Evolutionary conservation across 2,113 vertebrate genomes (phyloP).

Genomic region (Chelonoidis abingdonii): DNA sequence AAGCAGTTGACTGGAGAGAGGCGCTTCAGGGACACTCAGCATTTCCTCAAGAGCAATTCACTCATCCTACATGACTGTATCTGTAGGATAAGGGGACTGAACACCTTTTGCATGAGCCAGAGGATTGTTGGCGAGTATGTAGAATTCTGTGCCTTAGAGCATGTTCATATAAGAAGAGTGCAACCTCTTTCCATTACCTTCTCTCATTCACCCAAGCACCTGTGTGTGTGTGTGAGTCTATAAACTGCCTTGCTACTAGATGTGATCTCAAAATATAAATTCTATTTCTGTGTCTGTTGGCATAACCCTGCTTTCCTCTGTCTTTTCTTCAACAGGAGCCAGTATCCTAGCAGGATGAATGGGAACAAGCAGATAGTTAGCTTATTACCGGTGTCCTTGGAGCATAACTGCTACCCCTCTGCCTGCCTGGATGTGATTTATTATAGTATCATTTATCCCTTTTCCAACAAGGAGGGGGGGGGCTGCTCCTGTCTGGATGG

Average conservation of each 20-base stretch:
- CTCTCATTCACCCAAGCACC: constrained; percentile 14
- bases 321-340: background rate
- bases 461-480: constrained; percentile 2
- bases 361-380: constrained; percentile 26
- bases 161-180: background rate
- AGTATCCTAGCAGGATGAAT: background rate
- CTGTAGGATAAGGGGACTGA: background rate
- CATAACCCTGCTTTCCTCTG: background rate
- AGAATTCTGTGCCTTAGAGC: background rate
- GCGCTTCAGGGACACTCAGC: background rate
- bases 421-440: constrained; percentile 37
- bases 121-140: background rate
- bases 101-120: background rate
- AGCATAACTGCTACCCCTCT: constrained; percentile 18
- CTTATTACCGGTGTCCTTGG: background rate
- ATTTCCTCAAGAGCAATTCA: background rate
- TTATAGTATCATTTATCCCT: background rate
- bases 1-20: background rate
- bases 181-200: background rate
- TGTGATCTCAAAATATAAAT: background rate
- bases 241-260: no score
- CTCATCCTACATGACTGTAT: rapidly evolving
- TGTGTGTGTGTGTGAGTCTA: background rate
- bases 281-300: background rate
- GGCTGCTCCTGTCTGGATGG: background rate